A percentile compares a stretch with the other conserved stretches of the same genome.
These are phyloP conservation scores for Cassiopea andromeda DNA, from an alignment of 30 jellyfish, hydroid and myxozoan genomes.

Conservation along the genomic window DNA sequence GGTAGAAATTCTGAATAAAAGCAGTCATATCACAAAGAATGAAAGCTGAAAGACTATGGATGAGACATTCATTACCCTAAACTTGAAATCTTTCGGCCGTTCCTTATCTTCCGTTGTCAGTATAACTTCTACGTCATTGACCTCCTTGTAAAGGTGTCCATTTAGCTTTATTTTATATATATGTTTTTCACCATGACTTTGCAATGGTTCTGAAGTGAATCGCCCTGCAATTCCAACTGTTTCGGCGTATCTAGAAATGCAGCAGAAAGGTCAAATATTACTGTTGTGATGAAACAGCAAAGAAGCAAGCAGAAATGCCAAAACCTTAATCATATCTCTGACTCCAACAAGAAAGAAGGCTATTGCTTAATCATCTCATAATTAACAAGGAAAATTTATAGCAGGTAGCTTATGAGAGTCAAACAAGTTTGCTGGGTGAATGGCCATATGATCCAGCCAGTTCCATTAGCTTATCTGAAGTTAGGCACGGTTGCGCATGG, in stretches of 20 bases:
- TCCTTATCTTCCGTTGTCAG: constrained; percentile 18
- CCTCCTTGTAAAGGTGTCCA: constrained; percentile 26
- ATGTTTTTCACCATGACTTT: background rate
- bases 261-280: background rate
- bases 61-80: background rate
- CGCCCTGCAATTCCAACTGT: constrained; percentile 25
- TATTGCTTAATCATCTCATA: no score
- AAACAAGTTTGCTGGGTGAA: no score
- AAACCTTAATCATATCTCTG: no score
- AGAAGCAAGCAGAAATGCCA: background rate
- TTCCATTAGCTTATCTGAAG: no score
- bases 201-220: background rate
- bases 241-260: background rate
- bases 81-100: background rate
- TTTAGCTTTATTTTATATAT: background rate
- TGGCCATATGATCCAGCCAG: no score
- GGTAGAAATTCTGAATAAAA: no score
- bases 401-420: no score
- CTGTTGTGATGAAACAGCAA: background rate
- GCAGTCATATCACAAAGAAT: no score
- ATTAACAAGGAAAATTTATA: no score
- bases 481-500: no score
- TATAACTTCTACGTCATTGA: background rate
- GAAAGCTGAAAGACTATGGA: no score
- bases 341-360: no score